Base-by-base conservation (phyloP, 2,888 invertebrate genomes). In the Noctua comes region DNA sequence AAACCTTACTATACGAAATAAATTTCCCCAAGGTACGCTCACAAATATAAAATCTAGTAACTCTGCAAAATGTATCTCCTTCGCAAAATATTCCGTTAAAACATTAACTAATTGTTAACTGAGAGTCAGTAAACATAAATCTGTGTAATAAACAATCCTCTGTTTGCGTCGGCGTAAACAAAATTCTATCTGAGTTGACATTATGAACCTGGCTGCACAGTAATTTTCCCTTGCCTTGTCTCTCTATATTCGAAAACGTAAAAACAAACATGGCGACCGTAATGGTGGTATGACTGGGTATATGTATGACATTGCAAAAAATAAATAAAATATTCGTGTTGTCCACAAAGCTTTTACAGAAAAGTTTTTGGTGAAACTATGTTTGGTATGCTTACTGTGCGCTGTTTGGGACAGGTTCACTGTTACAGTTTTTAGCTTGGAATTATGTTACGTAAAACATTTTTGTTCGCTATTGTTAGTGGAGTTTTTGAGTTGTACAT, bases 151-250 rank as follows among this genome's bases (percentile, higher is more conserved):
- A 75, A 86, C 68, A 86, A 72, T 51, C 48, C 57, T 13, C 69
- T 90, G 86, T 89, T 86, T 87, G 86, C 82, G 11, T 75, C 36
- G 57, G 24, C 74, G 86, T 90, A 88, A 90, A 90, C 87, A 92
- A 79, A 80, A 86, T 85, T 84, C 68, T 77, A 82, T 86, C 84
- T 59, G 73, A 73, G 82, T 86, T 89, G 88, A 88, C 87, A 89
- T 73, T 83, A 54, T 82, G 76, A 84, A 81, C 77, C 76, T 76
- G 73, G 71, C 73, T 82, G 69, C 77, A 83, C 77, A 74, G 90
- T 90, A 81, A 87, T 90, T 90, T 90, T 85, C 90, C 89, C 77
- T 85, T 72, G 80, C 87, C 83, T 84, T 72, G 82, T 75, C 70
- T 62, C 68, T 71, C 31, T 77, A 62, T 76, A 72, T 72, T 80